Evolutionary conservation across 1,140 invertebrate species (phyloP), one percentile per base, ranked within the genome.

Genomic region (Eueides isabella): DNA sequence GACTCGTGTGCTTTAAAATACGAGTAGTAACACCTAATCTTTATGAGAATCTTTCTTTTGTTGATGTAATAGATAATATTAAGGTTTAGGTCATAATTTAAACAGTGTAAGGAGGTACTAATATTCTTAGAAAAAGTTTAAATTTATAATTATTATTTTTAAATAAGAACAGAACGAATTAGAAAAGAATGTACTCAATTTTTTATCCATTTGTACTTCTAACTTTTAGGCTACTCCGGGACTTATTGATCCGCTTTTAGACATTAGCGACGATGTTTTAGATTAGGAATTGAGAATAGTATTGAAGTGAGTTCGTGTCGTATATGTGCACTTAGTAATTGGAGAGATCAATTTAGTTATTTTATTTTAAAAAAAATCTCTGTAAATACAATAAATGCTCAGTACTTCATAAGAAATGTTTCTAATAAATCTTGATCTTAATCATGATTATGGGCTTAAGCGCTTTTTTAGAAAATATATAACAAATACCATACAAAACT

Each of bases 231-330:
- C 48, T 55, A 11, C 48, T 26, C 9, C 2, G 9, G 23, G 48
- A 55, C n/a, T 26, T 55, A 55, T 55, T 55, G 48, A 55, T 55
- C 48, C 48, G 19, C 48, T 55, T 55, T 55, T 26, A 55, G 48
- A 55, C n/a, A 55, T 55, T 55, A 55, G 48, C 48, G n/a, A 1
- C 41, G 23, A 55, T n/a, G 23, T 6, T 55, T 26, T 14, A 23
- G 48, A 55, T 55, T 26, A 12, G 48, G 26, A 23, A 55, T 55
- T 14, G 48, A 9, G 7, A 26, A 48, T 48, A 48, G 44, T 41
- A n/a, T 41, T 41, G 38, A 3, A n/a, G 38, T n/a, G 5, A 41
- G 38, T 41, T 41, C 4, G 11, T 41, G 35, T 41, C 14, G 7
- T 41, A n/a, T 41, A 41, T 6, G 30, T 31, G 30, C 16, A 16